A percentile compares a stretch with the other conserved stretches of the same genome.
Conservation (phyloP, 2,888 invertebrate genomes). For the Mythimna impura region DNA sequence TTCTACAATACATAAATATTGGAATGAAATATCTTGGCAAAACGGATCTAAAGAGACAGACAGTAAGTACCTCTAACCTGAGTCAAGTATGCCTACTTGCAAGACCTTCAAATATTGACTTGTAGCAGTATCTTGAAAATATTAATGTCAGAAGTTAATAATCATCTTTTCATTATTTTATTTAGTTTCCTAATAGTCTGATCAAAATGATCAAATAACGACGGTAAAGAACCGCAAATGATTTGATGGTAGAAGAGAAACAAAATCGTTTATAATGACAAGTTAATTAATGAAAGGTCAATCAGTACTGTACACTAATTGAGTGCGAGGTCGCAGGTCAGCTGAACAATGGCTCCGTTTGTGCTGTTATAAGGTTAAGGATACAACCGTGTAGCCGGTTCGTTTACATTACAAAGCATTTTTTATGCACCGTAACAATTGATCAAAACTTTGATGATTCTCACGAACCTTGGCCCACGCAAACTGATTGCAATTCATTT, state of each 20-base stretch:
- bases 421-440: not conserved
- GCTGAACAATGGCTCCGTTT: slow-evolving; percentile 23
- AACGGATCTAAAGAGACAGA: not conserved
- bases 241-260: not conserved
- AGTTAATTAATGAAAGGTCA: slow-evolving; percentile 38
- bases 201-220: too few species aligned
- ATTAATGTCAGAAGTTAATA: not conserved
- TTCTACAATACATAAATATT: too few species aligned
- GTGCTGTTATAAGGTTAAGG: slow-evolving; percentile 23
- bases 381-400: not conserved
- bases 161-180: not conserved
- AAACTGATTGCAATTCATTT: not conserved
- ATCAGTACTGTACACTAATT: slow-evolving; percentile 13
- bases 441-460: not conserved
- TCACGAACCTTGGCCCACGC: not conserved
- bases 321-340: slow-evolving; percentile 27
- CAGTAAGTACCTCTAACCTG: not conserved
- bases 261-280: slow-evolving; percentile 28
- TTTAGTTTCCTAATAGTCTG: not conserved
- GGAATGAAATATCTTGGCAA: too few species aligned
- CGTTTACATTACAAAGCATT: not conserved
- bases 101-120: not conserved
- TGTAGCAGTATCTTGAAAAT: not conserved
- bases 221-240: not conserved
- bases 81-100: not conserved